phyloP scores from a whole-genome alignment of 2,113 vertebrate species.

The Oncorhynchus masou region DNA sequence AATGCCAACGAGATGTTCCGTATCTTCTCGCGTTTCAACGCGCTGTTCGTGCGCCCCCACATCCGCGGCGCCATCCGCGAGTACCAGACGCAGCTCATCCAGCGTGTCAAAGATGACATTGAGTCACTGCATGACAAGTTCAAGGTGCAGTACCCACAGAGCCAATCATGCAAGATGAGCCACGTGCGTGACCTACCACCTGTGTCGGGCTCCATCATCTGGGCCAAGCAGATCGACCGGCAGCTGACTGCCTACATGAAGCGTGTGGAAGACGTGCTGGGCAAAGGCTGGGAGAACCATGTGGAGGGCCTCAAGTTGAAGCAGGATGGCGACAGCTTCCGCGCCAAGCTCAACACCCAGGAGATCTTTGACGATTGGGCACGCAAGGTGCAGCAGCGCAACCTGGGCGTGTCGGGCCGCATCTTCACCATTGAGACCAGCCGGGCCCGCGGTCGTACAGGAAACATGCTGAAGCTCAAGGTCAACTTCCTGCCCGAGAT shows the following conservation, averaged over 20 bases:
- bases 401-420: slow-evolving; percentile 94
- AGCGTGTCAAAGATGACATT: slow-evolving; percentile 96
- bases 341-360: slow-evolving; percentile 97
- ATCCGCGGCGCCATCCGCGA: slow-evolving; percentile 96
- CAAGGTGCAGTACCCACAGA: slow-evolving; percentile 98
- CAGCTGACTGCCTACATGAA: slow-evolving; percentile 99
- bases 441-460: slow-evolving; percentile 87
- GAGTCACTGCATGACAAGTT: slow-evolving; percentile 98
- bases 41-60: slow-evolving; percentile 96
- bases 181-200: slow-evolving; percentile 94
- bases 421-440: slow-evolving; percentile 97
- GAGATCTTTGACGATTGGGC: slow-evolving; percentile 99
- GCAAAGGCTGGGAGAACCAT: slow-evolving; percentile 98
- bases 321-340: slow-evolving; percentile 97
- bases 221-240: slow-evolving; percentile 98
- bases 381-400: slow-evolving; percentile 96
- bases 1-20: slow-evolving; percentile 99
- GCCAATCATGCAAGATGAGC: slow-evolving; percentile 98
- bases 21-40: slow-evolving; percentile 97
- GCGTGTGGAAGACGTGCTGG: slow-evolving; percentile 95
- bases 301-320: slow-evolving; percentile 98
- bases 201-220: slow-evolving; percentile 96
- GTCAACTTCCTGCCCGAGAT: slow-evolving; percentile 99
- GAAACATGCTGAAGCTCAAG: slow-evolving; percentile 93
- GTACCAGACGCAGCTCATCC: slow-evolving; percentile 96